Evolutionary conservation across 2,888 invertebrate genomes (phyloP), one percentile per base, ranked within the genome.

Genomic region (Carterocephalus palaemon): DNA sequence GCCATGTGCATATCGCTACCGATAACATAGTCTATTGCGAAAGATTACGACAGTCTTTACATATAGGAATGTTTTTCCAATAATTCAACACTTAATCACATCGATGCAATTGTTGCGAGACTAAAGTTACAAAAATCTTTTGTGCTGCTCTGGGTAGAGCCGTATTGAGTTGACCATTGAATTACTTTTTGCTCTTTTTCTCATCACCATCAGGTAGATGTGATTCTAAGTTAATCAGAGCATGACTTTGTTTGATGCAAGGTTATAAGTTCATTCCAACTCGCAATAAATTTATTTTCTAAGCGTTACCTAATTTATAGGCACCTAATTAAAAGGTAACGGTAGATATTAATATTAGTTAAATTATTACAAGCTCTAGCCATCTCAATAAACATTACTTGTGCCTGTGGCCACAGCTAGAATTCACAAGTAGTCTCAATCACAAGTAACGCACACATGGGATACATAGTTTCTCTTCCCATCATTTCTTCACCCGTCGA

Each of bases 381-480:
- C n/a, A n/a, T n/a, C n/a, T n/a, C n/a, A n/a, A n/a, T n/a, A n/a
- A n/a, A n/a, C n/a, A n/a, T n/a, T n/a, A n/a, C n/a, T n/a, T n/a
- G n/a, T n/a, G n/a, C n/a, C n/a, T n/a, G n/a, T n/a, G n/a, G n/a
- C n/a, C n/a, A n/a, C n/a, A n/a, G n/a, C n/a, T n/a, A n/a, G n/a
- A n/a, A n/a, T n/a, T n/a, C n/a, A n/a, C n/a, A n/a, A n/a, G n/a
- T n/a, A n/a, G n/a, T n/a, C n/a, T n/a, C n/a, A n/a, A n/a, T n/a
- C n/a, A n/a, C n/a, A n/a, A n/a, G n/a, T n/a, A 23, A 22, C 13
- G 8, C 19, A 12, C 33, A 19, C 26, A 38, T 12, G 29, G 8
- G 34, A 23, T 28, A 19, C 29, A 7, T 36, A 57, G 68, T 66
- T 78, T 80, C 75, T 72, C 67, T 77, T 75, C 70, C 68, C 75